Evolutionary conservation across 2,797 vertebrate species (phyloP).

Genomic region (Sarcoramphus papa): DNA sequence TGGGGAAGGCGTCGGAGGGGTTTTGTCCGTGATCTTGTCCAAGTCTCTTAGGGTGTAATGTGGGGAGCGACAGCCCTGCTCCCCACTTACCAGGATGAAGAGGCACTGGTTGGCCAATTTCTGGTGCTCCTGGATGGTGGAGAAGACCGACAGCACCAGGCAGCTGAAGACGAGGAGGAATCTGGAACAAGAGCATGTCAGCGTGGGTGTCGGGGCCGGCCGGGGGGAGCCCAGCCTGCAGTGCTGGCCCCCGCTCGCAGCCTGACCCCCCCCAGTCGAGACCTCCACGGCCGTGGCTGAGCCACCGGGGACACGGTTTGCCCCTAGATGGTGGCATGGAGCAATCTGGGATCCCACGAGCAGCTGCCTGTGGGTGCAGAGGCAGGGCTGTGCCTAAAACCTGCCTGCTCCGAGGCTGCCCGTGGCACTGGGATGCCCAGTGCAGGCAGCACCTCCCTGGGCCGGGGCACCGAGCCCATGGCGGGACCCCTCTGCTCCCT

Average conservation of each 20-base stretch:
- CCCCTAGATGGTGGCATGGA: constrained; percentile 15
- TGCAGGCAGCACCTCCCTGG: neutral
- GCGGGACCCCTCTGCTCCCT: accelerated
- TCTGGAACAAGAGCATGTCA: constrained; percentile 72
- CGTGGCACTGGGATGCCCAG: neutral
- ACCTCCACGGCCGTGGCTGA: accelerated
- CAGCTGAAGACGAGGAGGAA: constrained; percentile 98
- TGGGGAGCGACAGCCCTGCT: accelerated
- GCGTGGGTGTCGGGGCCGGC: accelerated
- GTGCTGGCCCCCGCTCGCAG: accelerated
- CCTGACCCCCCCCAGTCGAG: neutral
- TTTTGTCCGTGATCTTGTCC: accelerated
- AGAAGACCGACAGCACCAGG: constrained; percentile 97
- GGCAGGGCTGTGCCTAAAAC: neutral
- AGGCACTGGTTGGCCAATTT: constrained; percentile 90
- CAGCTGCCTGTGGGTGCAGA: neutral
- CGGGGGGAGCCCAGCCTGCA: neutral
- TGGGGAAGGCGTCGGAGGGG: neutral
- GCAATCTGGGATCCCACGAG: neutral
- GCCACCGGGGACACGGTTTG: neutral
- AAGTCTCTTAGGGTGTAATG: accelerated
- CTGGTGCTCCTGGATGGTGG: constrained; percentile 95
- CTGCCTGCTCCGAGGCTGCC: neutral
- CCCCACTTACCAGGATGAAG: constrained; percentile 90
- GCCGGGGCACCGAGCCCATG: neutral